Evolutionary conservation across 2,888 invertebrate species (phyloP).

Genomic region (Orthosia gothica): DNA sequence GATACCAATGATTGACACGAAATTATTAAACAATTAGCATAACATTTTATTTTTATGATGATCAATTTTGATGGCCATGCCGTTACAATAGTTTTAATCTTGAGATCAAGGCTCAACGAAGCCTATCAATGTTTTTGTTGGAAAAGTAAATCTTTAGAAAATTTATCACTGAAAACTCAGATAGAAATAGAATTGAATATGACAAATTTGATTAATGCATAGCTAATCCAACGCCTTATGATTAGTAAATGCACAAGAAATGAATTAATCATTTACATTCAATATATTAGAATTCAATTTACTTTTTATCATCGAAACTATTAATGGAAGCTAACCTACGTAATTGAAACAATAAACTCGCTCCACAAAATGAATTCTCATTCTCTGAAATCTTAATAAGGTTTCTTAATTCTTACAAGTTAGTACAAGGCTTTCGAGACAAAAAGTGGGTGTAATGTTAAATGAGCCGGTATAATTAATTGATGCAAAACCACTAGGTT

Average conservation of each 20-base stretch:
- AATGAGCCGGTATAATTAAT: conserved; percentile 50
- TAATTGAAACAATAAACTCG: conserved; percentile 30
- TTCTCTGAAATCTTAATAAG: conserved; percentile 19
- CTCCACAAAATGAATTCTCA: conserved; percentile 18
- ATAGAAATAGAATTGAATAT: neutral
- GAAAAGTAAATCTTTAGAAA: conserved; percentile 10
- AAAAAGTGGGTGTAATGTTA: conserved; percentile 31
- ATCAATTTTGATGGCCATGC: conserved; percentile 51
- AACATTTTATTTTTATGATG: conserved; percentile 22
- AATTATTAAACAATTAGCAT: conserved; percentile 6
- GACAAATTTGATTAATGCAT: conserved; percentile 2
- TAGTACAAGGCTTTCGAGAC: neutral
- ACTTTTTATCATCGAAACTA: conserved; percentile 5
- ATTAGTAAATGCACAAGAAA: conserved; percentile 18
- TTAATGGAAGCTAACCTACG: neutral
- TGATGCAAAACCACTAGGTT: conserved; percentile 35
- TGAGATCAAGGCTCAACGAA: conserved; percentile 65
- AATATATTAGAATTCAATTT: conserved; percentile 10
- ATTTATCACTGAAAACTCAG: neutral
- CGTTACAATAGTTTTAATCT: conserved; percentile 57
- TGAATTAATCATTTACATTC: conserved; percentile 10
- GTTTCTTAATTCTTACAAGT: neutral
- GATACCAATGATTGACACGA: neutral
- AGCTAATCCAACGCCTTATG: neutral
- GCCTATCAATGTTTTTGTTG: conserved; percentile 51